These are phyloP conservation scores for Scaptodrosophila latifasciaeformis DNA, from an alignment of 2,888 invertebrate species.

Conservation along the genomic window DNA sequence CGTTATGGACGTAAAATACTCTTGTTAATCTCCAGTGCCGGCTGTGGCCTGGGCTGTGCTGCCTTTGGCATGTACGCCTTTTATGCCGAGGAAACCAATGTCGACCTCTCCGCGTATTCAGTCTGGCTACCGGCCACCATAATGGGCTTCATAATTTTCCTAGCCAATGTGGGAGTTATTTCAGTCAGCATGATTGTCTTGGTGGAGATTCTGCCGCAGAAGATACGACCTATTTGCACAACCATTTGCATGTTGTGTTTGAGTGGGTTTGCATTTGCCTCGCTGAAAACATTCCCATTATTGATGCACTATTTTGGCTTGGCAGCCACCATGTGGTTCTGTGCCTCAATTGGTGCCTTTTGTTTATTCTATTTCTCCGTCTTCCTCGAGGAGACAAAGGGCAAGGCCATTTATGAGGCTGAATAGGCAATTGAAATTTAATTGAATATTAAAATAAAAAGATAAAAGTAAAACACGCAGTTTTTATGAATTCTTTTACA, in stretches of 20 bases:
- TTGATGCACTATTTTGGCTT: constrained; percentile 52
- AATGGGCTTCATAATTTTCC: constrained; percentile 63
- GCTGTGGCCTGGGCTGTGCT: constrained; percentile 49
- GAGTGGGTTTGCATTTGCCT: constrained; percentile 51
- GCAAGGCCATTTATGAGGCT: constrained; percentile 45
- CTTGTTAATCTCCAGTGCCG: constrained; percentile 50
- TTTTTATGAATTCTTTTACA: background rate
- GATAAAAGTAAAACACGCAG: background rate
- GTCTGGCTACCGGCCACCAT: constrained; percentile 57
- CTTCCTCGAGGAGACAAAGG: constrained; percentile 68
- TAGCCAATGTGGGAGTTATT: constrained; percentile 61
- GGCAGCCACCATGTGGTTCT: constrained; percentile 63
- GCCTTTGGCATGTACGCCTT: constrained; percentile 61
- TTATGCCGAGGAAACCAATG: constrained; percentile 37
- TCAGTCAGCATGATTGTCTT: constrained; percentile 63
- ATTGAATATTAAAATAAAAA: background rate
- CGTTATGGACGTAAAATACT: constrained; percentile 58
- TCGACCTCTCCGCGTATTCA: constrained; percentile 37
- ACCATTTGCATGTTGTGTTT: constrained; percentile 50
- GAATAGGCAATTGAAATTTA: background rate
- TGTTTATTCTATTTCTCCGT: constrained; percentile 59
- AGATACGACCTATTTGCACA: constrained; percentile 55
- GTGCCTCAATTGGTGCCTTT: constrained; percentile 43
- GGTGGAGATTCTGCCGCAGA: constrained; percentile 64
- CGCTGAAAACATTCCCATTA: constrained; percentile 59